phyloP scores from a whole-genome alignment of 2,888 invertebrate species.

The Mycalesis mineus region DNA sequence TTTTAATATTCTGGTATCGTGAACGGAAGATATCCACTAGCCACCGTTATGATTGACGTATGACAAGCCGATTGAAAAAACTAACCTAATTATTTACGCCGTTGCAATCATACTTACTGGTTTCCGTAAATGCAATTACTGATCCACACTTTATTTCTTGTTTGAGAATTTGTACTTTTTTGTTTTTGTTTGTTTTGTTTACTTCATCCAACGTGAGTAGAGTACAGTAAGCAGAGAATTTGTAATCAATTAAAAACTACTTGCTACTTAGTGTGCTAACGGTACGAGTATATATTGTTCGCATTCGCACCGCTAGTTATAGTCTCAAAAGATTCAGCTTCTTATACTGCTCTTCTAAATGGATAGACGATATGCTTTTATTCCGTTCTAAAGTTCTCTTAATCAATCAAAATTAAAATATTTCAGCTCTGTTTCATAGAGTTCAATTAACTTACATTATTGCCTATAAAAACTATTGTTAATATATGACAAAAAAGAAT shows the following conservation, averaged over 20 bases:
- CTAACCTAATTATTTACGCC: slow-evolving; percentile 26
- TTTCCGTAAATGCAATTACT: slow-evolving; percentile 23
- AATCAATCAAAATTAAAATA: too few species aligned
- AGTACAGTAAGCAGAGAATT: background rate
- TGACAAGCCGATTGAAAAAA: slow-evolving; percentile 24
- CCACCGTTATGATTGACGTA: slow-evolving; percentile 25
- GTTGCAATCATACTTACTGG: slow-evolving; percentile 24
- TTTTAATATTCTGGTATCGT: slow-evolving; percentile 23
- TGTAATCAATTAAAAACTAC: background rate
- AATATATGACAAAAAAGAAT: too few species aligned
- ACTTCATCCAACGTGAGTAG: background rate
- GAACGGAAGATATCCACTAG: slow-evolving; percentile 22
- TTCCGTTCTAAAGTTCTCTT: too few species aligned
- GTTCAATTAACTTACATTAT: too few species aligned
- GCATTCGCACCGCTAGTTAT: too few species aligned
- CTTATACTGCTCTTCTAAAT: too few species aligned
- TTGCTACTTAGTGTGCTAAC: background rate
- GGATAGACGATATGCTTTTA: too few species aligned
- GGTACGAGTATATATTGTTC: too few species aligned
- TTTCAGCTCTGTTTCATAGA: too few species aligned
- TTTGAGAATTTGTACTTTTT: slow-evolving; percentile 3
- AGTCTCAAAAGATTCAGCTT: too few species aligned
- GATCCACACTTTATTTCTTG: slow-evolving; percentile 11
- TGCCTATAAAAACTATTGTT: too few species aligned
- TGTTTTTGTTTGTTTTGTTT: slow-evolving; percentile 5